A percentile compares a stretch with the other conserved stretches of the same genome.
Evolutionary conservation across 2,113 vertebrate genomes (phyloP).

Genomic region (Falcunculus frontatus): DNA sequence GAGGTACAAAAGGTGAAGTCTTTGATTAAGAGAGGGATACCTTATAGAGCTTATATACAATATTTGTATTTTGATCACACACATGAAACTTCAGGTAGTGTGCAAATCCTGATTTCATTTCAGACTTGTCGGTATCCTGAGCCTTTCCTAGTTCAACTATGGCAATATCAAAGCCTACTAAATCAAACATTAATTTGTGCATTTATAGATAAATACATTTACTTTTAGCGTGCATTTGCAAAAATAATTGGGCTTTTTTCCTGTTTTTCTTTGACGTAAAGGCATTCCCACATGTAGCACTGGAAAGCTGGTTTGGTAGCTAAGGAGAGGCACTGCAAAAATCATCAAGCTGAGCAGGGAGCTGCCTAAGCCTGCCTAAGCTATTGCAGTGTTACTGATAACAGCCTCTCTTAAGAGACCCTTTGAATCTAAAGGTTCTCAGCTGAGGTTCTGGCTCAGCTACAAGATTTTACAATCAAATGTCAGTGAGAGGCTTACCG

Average conservation of each 20-base stretch:
- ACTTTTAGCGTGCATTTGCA: neutral
- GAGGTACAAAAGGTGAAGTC: neutral
- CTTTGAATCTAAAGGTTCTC: conserved; percentile 14
- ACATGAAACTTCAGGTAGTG: neutral
- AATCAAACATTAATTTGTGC: neutral
- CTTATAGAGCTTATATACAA: neutral
- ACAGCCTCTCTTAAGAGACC: neutral
- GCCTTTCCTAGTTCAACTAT: neutral
- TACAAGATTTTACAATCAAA: neutral
- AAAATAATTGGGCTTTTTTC: neutral
- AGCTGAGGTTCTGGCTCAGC: conserved; percentile 29
- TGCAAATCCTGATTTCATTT: neutral
- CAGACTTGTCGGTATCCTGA: neutral
- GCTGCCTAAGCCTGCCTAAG: neutral
- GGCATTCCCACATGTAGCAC: neutral
- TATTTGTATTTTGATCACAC: neutral
- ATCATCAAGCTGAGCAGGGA: neutral
- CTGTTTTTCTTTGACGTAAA: neutral
- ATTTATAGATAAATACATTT: neutral
- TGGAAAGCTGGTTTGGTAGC: neutral
- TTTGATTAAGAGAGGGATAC: neutral
- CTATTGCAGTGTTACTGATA: neutral
- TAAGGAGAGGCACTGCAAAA: neutral
- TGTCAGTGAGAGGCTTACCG: neutral
- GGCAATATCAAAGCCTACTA: neutral